Conservation (phyloP, 2,888 invertebrate genomes). For the Rhingia campestris region DNA sequence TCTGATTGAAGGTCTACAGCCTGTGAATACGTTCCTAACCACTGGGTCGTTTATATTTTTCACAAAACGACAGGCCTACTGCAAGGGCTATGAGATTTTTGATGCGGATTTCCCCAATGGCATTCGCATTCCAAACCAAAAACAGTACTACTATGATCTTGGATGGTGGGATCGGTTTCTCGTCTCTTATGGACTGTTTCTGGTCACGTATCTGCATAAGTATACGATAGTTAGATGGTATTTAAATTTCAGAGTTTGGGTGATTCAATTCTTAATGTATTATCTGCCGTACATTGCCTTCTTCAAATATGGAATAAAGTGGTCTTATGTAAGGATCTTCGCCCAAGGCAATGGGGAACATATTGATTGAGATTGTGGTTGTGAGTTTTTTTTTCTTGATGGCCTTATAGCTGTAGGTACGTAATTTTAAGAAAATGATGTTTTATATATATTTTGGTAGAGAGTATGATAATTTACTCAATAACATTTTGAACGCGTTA, state of each 20-base stretch:
- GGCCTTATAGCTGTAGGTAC: too few species aligned
- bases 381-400: conserved; percentile 73
- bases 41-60: conserved; percentile 85
- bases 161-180: conserved; percentile 83
- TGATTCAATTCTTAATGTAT: conserved; percentile 86
- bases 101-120: conserved; percentile 79
- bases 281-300: conserved; percentile 88
- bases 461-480: too few species aligned
- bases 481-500: too few species aligned
- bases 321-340: conserved; percentile 86
- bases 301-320: conserved; percentile 85
- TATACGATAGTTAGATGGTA: conserved; percentile 85
- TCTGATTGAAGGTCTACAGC: conserved; percentile 88
- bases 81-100: conserved; percentile 84
- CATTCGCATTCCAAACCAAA: conserved; percentile 80
- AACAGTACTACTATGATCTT: conserved; percentile 82
- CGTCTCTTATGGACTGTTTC: conserved; percentile 78
- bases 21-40: conserved; percentile 86
- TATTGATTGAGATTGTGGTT: conserved; percentile 74
- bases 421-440: too few species aligned
- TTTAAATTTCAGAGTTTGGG: conserved; percentile 85
- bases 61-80: conserved; percentile 84
- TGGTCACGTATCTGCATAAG: conserved; percentile 82
- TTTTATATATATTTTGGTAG: too few species aligned
- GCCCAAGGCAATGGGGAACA: conserved; percentile 73